phyloP scores from a whole-genome alignment of 2,113 vertebrate species.

The Raja brachyura region DNA sequence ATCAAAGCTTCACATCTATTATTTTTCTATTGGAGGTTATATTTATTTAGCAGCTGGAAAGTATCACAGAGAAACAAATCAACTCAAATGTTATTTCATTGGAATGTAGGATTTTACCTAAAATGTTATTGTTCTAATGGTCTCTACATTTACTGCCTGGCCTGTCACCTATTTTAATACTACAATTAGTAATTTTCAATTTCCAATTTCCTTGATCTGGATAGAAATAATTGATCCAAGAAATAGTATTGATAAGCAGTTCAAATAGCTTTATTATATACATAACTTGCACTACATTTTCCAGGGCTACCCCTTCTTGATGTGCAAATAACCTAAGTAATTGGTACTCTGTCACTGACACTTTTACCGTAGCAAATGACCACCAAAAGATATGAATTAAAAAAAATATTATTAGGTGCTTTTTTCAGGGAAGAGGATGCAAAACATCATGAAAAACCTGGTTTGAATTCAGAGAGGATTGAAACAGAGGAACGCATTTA shows the following conservation, averaged over 20 bases:
- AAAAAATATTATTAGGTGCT: background rate
- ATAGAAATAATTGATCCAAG: background rate
- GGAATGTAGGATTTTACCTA: too few species aligned
- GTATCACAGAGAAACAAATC: background rate
- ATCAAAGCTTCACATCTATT: background rate
- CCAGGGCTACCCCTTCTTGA: background rate
- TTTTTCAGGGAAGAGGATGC: background rate
- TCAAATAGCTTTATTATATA: background rate
- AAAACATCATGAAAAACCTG: background rate
- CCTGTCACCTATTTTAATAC: background rate
- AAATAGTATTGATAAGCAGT: background rate
- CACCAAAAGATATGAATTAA: background rate
- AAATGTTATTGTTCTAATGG: background rate
- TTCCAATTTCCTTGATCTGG: background rate
- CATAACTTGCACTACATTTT: background rate
- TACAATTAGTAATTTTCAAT: background rate
- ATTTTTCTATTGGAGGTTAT: background rate
- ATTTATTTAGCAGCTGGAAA: background rate
- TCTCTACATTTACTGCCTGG: background rate
- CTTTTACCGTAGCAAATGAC: background rate
- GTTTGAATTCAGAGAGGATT: background rate
- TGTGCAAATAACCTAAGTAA: background rate
- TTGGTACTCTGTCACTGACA: background rate
- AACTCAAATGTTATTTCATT: background rate
- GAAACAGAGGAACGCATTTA: background rate